These are phyloP conservation scores for Spondyliosoma cantharus DNA, from an alignment of 2,797 vertebrate species.

Conservation along the genomic window DNA sequence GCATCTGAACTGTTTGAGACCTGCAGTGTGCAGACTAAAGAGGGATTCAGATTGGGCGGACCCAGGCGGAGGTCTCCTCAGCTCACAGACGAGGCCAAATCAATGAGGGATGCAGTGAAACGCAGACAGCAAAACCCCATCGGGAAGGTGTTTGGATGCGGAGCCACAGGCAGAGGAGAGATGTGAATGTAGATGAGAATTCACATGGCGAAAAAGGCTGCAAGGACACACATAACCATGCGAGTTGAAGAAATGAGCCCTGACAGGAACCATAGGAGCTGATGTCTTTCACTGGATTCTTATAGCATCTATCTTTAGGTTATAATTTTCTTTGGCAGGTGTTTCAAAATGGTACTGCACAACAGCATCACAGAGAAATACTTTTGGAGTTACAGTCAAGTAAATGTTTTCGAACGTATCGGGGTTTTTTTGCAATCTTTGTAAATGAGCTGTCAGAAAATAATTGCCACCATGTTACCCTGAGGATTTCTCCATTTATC, in stretches of 20 bases:
- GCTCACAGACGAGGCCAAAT: slow-evolving; percentile 69
- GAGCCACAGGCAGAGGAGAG: slow-evolving; percentile 59
- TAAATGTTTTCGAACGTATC: background rate
- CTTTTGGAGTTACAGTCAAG: background rate
- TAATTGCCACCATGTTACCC: background rate
- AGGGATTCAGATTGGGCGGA: slow-evolving; percentile 65
- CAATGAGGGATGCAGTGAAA: slow-evolving; percentile 71
- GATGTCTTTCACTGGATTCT: slow-evolving; percentile 40
- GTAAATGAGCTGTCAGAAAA: background rate
- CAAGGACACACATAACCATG: slow-evolving; percentile 60
- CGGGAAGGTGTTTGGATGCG: slow-evolving; percentile 71
- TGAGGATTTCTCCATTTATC: background rate
- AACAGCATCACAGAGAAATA: background rate
- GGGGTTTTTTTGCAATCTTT: background rate
- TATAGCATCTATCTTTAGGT: slow-evolving; percentile 24
- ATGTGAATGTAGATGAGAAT: slow-evolving; percentile 73
- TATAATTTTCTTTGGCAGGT: slow-evolving; percentile 12
- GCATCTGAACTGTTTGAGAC: slow-evolving; percentile 63
- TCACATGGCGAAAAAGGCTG: slow-evolving; percentile 49
- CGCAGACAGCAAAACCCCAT: slow-evolving; percentile 67
- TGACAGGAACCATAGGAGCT: slow-evolving; percentile 62
- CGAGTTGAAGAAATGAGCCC: slow-evolving; percentile 70
- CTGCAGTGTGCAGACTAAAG: slow-evolving; percentile 57
- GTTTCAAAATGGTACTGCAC: slow-evolving; percentile 4
- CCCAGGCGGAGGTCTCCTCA: slow-evolving; percentile 66